Base-by-base conservation (phyloP, 1,140 invertebrate genomes). In the Armadillidium nasatum region DNA sequence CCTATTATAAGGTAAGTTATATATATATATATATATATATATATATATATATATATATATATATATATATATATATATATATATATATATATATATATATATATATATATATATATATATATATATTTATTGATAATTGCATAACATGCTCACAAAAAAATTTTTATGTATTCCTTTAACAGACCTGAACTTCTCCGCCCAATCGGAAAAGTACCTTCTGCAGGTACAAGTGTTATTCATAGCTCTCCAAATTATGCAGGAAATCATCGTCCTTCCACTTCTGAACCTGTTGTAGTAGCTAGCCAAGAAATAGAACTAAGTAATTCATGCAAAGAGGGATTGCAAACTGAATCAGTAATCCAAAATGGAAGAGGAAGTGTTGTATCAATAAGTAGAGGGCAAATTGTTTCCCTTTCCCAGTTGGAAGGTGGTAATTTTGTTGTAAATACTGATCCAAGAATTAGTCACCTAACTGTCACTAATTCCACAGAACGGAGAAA, bases 371-470 rank as follows among this genome's bases (percentile, higher is more conserved):
- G 76, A 68, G 73, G 79, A 70, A 81, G 71, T 33, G 71, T 44
- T 19, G 71, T 72, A 7, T 44, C 44, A 19, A 19, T 72, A 10
- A 72, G 33, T 33, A 72, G 44, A 15, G 7, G 80, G 72, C 73
- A 79, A 77, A 82, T 87, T 78, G 88, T 88, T 60, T 60, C 50
- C 50, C 11, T 60, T 3, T 60, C 50, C 19, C 50, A 60, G 50
- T 60, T 60, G 50, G 50, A 60, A 7, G 50, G 50, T 13, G 50
- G 50, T 13, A 60, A 60, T 13, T 60, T 60, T 13, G 11, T 60
- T 60, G 19, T 60, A 19, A 60, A 60, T 60, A 15, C 50, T 15
- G 50, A 60, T 19, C 19, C 50, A 19, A 60, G 50, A 60, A 19
- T 13, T 15, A 60, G 19, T 19, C 11, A 60, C 19, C 19, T 60